Evolutionary conservation across 2,888 invertebrate species (phyloP).

Genomic region (Psylliodes chrysocephalus): DNA sequence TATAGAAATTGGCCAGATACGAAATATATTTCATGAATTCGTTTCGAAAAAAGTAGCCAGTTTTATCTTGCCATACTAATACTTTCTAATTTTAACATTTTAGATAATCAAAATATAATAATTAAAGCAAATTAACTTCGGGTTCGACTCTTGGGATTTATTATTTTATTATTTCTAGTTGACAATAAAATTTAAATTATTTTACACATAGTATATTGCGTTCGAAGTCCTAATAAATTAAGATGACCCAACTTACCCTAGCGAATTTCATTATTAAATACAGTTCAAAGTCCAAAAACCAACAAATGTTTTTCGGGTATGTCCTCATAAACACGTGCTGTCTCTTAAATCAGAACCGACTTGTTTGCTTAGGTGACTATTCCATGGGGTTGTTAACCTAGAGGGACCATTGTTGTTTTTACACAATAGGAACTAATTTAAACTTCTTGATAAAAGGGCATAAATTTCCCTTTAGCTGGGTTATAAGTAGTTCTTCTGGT

Average conservation of each 20-base stretch:
- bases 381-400: conserved; percentile 35
- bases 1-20: no score
- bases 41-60: no score
- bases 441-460: conserved; percentile 23
- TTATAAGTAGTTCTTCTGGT: not conserved
- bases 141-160: no score
- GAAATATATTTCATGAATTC: no score
- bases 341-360: conserved; percentile 15
- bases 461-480: conserved; percentile 13
- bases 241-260: not conserved
- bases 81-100: no score
- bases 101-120: no score
- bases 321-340: conserved; percentile 11
- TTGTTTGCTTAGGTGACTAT: conserved; percentile 24
- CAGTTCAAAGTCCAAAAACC: conserved; percentile 1
- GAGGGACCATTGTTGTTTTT: conserved; percentile 32
- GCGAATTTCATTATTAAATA: conserved; percentile 5
- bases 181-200: no score
- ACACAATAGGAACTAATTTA: conserved; percentile 35
- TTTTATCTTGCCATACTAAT: no score
- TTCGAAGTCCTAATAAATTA: not conserved
- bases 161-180: no score
- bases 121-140: no score
- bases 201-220: not conserved
- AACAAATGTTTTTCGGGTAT: conserved; percentile 5